Conservation (phyloP, 2,113 vertebrate species). For the Eurypyga helias region DNA sequence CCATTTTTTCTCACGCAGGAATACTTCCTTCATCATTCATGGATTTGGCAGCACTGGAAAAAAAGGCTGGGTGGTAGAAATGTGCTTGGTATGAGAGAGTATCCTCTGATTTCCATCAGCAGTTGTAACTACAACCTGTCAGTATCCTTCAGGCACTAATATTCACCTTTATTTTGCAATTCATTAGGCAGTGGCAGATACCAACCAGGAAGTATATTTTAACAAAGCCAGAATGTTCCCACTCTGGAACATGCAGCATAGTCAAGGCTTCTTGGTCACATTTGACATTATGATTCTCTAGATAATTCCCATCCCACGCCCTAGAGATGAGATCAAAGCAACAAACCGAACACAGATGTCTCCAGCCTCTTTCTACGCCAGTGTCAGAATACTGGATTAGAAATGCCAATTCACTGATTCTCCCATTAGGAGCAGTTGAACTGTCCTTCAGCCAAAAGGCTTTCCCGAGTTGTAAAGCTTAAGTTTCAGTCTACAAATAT, state of each 20-base stretch:
- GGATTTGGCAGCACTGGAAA: slow-evolving; percentile 61
- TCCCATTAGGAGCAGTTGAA: neutral
- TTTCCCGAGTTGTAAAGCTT: neutral
- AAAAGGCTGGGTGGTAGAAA: slow-evolving; percentile 64
- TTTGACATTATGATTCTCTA: neutral
- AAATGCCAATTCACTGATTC: no score
- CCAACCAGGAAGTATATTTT: neutral
- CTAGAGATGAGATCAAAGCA: neutral
- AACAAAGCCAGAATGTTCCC: neutral
- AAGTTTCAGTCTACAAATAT: neutral
- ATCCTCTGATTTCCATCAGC: neutral
- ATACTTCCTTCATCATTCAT: slow-evolving; percentile 54
- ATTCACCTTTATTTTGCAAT: neutral
- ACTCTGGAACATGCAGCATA: neutral
- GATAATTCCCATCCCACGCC: neutral
- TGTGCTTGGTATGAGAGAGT: slow-evolving; percentile 62
- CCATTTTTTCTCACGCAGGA: neutral
- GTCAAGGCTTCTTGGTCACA: neutral
- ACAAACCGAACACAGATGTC: neutral
- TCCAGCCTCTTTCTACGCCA: neutral
- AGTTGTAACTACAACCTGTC: neutral
- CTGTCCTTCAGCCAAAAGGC: neutral
- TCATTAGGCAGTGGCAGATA: neutral
- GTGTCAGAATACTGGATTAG: neutral
- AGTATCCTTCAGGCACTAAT: neutral